Base-by-base conservation (phyloP, 2,797 vertebrate species). In the Siniperca undulata region DNA sequence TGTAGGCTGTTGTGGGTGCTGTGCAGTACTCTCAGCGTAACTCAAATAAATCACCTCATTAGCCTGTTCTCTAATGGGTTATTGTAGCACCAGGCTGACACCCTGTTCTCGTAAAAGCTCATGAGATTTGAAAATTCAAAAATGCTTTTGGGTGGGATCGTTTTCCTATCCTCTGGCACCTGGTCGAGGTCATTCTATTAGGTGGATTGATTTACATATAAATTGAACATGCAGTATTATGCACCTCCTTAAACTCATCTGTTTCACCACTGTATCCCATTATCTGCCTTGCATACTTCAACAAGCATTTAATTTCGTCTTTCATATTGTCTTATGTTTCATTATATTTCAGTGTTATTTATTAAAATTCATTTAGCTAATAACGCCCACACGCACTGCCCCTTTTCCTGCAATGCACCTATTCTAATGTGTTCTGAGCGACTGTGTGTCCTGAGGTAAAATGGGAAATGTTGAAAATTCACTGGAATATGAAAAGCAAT, bases 401-500 rank as follows among this genome's bases (percentile, higher is more conserved):
- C 91, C 87, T 85, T 90, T 81, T 82, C 68, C 77, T 73, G 58
- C 90, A 65, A 73, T 52, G 75, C 88, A 91, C 89, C 89, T 92
- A 88, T 94, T 94, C 85, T 93, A 90, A 93, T 95, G 90, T 64
- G 89, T 93, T 94, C 86, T 74, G 93, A 92, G 92, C 87, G 87
- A 87, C 90, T 93, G 89, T 82, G 82, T 95, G 90, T 95, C 95
- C 95, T 53, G 90, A 88, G 95, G 94, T 92, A 94, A 95, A 96
- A 95, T 87, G 86, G 86, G 81, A 93, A 94, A 93, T 78, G 94
- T 95, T 91, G 84, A 89, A 94, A 93, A 94, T 93, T 93, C 92
- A 92, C 83, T 93, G 88, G 88, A 92, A 94, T 94, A 95, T 95
- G 93, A 96, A 95, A 96, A 95, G 95, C 95, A 96, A 96, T 96